A percentile compares a stretch with the other conserved stretches of the same genome.
phyloP scores from a whole-genome alignment of 2,113 vertebrate genomes.

The Conger conger region DNA sequence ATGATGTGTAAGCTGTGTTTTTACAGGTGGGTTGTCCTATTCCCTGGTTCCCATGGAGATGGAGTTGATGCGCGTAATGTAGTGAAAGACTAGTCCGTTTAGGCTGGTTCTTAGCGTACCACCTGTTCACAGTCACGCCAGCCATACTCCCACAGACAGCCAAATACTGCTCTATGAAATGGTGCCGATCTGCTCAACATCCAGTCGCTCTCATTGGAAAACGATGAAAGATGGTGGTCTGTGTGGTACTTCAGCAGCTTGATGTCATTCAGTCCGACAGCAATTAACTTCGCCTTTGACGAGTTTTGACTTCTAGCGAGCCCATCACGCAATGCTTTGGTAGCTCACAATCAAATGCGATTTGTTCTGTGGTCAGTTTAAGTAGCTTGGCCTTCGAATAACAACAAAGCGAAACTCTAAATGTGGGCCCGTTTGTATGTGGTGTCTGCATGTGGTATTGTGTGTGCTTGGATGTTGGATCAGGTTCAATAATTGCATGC shows the following conservation, averaged over 20 bases:
- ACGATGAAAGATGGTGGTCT: background rate
- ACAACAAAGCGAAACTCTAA: too few species aligned
- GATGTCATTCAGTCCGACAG: too few species aligned
- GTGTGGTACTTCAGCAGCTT: too few species aligned
- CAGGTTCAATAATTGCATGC: background rate
- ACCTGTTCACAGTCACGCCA: background rate
- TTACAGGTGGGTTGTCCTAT: background rate
- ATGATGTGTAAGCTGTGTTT: background rate
- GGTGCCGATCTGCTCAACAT: background rate
- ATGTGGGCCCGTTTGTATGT: too few species aligned
- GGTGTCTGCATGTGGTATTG: background rate
- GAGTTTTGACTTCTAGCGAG: too few species aligned
- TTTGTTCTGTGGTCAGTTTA: too few species aligned
- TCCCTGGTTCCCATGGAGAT: slow-evolving; percentile 7
- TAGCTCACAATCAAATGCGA: too few species aligned
- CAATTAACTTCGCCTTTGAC: too few species aligned
- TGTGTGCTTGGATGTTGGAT: background rate
- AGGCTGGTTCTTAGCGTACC: background rate
- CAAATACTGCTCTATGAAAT: background rate
- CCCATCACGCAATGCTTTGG: too few species aligned
- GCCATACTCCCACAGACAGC: background rate
- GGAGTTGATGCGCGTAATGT: background rate
- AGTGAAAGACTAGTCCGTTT: background rate
- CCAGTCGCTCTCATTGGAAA: background rate
- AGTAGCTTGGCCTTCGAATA: too few species aligned